Percentiles rank a stretch among this genome's conserved stretches.
Evolutionary conservation across 1,140 invertebrate species (phyloP).

Genomic region (Bombus impatiens): DNA sequence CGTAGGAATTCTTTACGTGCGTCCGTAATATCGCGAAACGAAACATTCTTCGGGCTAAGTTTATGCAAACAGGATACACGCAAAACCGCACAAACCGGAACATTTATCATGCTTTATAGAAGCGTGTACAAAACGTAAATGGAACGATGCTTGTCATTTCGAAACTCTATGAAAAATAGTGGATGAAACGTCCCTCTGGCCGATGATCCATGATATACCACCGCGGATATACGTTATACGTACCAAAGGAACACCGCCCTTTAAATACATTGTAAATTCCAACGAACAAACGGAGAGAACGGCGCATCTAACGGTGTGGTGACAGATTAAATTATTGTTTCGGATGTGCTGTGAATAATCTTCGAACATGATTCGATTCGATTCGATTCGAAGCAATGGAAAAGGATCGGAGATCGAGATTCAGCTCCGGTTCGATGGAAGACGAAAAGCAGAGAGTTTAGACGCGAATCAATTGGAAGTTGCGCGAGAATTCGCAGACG

Average conservation of each 20-base stretch:
- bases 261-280: conserved; percentile 17
- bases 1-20: neutral
- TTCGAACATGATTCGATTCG: neutral
- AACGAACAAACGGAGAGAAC: neutral
- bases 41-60: conserved; percentile 21
- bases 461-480: conserved; percentile 30
- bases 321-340: neutral
- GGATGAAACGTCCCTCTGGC: conserved; percentile 54
- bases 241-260: neutral
- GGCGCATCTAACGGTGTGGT: neutral
- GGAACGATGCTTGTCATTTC: conserved; percentile 63
- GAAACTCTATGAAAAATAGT: conserved; percentile 67
- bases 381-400: neutral
- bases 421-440: neutral
- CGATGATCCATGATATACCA: conserved; percentile 57
- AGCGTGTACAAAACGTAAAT: conserved; percentile 71
- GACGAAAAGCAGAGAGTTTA: neutral
- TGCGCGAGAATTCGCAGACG: conserved; percentile 32
- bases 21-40: neutral
- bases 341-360: neutral
- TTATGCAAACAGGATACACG: conserved; percentile 21
- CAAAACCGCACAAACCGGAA: conserved; percentile 18
- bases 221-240: neutral
- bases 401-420: neutral
- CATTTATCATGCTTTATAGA: conserved; percentile 73